Conservation (phyloP, 1,140 invertebrate species). For the Papilio helenus region DNA sequence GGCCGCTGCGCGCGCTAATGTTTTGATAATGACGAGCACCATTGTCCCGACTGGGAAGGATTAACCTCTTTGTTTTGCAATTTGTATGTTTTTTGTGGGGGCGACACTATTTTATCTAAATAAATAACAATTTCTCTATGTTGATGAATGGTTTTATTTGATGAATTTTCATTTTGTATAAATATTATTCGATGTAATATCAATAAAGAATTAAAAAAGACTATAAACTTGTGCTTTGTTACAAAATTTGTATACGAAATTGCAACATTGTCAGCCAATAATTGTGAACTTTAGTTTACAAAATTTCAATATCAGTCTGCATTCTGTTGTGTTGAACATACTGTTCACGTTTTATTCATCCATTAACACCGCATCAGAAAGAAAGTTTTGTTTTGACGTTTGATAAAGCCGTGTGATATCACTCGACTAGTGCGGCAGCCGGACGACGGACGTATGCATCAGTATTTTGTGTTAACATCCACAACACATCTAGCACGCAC, state of each 20-base stretch:
- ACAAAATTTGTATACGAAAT: too few species aligned
- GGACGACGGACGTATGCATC: constrained; percentile 41
- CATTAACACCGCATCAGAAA: not conserved
- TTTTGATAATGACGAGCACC: constrained; percentile 77
- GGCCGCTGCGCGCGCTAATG: constrained; percentile 67
- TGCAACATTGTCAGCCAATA: not conserved
- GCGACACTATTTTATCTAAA: constrained; percentile 59
- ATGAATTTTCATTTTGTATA: not conserved
- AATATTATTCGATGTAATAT: not conserved
- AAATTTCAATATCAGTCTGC: not conserved
- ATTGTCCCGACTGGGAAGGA: constrained; percentile 54
- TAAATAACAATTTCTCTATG: constrained; percentile 36
- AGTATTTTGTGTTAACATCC: constrained; percentile 46
- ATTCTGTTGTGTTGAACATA: not conserved
- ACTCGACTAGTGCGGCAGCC: constrained; percentile 46
- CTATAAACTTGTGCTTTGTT: not conserved
- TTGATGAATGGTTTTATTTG: not conserved
- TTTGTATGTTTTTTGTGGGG: constrained; percentile 63
- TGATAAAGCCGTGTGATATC: constrained; percentile 20
- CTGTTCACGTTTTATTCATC: not conserved
- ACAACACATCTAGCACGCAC: constrained; percentile 37
- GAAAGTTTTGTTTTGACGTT: constrained; percentile 27
- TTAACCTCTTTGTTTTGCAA: constrained; percentile 71
- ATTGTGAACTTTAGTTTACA: not conserved
- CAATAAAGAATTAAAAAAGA: not conserved